Conservation (phyloP, 2,888 invertebrate species). For the Aspidiotus destructor region DNA sequence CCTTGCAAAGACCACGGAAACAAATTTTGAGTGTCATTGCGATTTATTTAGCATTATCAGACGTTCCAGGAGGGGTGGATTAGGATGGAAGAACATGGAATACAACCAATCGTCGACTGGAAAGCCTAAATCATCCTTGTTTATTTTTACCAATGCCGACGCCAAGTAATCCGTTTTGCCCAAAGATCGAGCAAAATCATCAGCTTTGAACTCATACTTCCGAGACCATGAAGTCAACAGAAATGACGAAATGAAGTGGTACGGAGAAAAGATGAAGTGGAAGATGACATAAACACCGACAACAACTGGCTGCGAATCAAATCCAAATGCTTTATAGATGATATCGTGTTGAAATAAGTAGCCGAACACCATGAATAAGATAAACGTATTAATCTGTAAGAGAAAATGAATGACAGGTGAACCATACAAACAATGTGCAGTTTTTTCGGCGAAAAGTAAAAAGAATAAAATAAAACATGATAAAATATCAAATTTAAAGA, state of each 20-base stretch:
- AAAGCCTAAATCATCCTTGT: slow-evolving; percentile 91
- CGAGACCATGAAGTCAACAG: slow-evolving; percentile 74
- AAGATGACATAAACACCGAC: slow-evolving; percentile 80
- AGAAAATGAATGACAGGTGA: neutral
- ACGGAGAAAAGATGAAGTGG: slow-evolving; percentile 84
- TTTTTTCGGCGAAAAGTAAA: too few relatives aligned
- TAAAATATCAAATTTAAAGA: too few relatives aligned
- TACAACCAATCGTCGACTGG: slow-evolving; percentile 88
- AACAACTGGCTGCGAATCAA: slow-evolving; percentile 71
- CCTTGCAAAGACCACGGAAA: too few relatives aligned
- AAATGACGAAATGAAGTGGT: slow-evolving; percentile 78
- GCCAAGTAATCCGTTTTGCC: slow-evolving; percentile 65
- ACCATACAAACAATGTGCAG: too few relatives aligned
- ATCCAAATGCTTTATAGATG: slow-evolving; percentile 84
- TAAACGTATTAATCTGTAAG: slow-evolving; percentile 51
- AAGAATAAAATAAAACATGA: too few relatives aligned
- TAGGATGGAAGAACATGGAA: slow-evolving; percentile 91
- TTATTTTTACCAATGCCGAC: slow-evolving; percentile 81
- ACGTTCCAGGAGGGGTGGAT: slow-evolving; percentile 91
- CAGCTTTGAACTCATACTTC: slow-evolving; percentile 91
- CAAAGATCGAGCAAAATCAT: slow-evolving; percentile 75
- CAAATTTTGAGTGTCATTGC: too few relatives aligned
- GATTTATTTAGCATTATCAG: slow-evolving; percentile 53
- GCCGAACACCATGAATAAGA: slow-evolving; percentile 54
- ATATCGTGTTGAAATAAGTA: slow-evolving; percentile 52